Evolutionary conservation across 2,797 vertebrate species (phyloP), one percentile per base, ranked within the genome.

Genomic region (Epinephelus coioides): DNA sequence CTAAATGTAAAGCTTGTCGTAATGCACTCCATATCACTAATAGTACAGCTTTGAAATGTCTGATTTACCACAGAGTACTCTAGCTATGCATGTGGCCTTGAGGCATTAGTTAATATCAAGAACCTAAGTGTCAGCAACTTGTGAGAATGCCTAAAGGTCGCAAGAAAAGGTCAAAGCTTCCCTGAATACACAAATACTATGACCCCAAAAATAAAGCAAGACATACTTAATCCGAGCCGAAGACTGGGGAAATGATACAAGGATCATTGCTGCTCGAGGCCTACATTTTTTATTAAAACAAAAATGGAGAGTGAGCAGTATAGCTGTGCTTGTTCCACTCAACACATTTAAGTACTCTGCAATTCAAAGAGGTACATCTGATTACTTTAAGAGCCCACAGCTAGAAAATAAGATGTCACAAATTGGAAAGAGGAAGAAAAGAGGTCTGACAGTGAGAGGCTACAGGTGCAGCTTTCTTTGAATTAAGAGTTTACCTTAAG

Each of bases 151-250:
- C 70, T 60, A 75, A 80, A 80, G 66, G 57, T 47, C 70, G 54
- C 34, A 30, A 80, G 55, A 38, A 90, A 89, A 93, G 87, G 89
- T 92, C 85, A 81, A 38, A 44, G 53, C 66, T 53, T 70, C 60
- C 74, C 73, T 69, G 70, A 79, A 81, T 77, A 61, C 62, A 82
- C 53, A 85, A 79, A 87, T 18, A 69, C 13, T 21, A 49, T 75
- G 70, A 83, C 56, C 63, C 6, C 2, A 73, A 83, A 76, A 85
- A 78, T 13, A 4, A 62, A 66, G 17, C n/a, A 69, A 65, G 27
- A 50, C 73, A 71, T 49, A 47, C 30, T 59, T 81, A 47, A 84
- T 89, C 67, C 61, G 43, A 74, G 68, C 54, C 69, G 69, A 79
- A 72, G 59, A 72, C 38, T 11, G 12, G n/a, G 65, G 50, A 63